Evolutionary conservation across 2,113 vertebrate species (phyloP), one percentile per base, ranked within the genome.

Genomic region (Cavia aperea): DNA sequence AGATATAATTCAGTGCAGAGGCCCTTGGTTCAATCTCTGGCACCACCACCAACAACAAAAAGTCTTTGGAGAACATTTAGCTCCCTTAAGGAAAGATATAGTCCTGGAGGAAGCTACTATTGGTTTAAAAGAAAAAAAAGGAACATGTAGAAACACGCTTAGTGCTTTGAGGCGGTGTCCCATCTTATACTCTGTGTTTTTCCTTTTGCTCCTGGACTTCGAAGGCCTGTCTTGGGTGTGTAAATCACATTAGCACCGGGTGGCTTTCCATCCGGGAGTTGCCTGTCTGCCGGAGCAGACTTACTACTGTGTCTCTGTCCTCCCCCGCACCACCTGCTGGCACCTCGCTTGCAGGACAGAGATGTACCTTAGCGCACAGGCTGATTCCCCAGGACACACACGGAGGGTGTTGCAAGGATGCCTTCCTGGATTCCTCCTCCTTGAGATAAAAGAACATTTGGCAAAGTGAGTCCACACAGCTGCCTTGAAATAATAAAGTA

Each of bases 301-400:
- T 70, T 66, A 51, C 68, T 56, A 58, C 65, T n/a, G 31, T 92
- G 90, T 60, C 51, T 81, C 73, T 31, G 82, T 56, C 33, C 2
- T 78, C 63, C 96, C 95, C 92, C 91, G 91, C 66, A 63, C 81
- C 65, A 89, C 72, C 94, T 39, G 93, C 77, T 86, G 77, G 72
- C 92, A 94, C 93, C 93, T 49, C 43, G n/a, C 49, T 49, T 24
- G 1, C 24, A 66, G 39, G 85, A 33, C 95, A 95, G 93, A 82
- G 92, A 92, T 92, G 70, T 92, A 66, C 84, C 81, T 3, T 4
- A 86, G 81, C 87, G 73, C 95, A 78, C 86, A 31, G 93, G 94
- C 95, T 93, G 65, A 94, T 96, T 96, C 89, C 89, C 86, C 68
- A 4, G 7, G 86, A 86, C 39, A 72, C 29, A 14, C 26, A 10